Conservation (phyloP, 2,888 invertebrate species). For the Phaonia tiefii region DNA sequence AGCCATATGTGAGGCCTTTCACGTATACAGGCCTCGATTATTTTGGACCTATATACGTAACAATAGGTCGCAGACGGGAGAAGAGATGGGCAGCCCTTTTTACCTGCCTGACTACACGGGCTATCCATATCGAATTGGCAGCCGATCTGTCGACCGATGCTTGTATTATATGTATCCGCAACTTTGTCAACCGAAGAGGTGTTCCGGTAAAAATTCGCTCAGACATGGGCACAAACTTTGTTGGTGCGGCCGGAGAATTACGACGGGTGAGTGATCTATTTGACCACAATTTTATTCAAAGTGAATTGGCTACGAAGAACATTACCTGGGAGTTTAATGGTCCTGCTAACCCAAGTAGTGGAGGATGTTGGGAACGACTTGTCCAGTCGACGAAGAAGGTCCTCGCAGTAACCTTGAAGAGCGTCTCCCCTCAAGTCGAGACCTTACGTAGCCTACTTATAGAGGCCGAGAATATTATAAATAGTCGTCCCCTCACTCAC, state of each 20-base stretch:
- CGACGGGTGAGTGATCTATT: neutral
- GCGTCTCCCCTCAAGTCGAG: slow-evolving; percentile 54
- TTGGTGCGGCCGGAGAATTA: neutral
- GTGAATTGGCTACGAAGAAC: neutral
- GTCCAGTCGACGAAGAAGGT: slow-evolving; percentile 48
- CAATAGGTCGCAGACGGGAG: slow-evolving; percentile 57
- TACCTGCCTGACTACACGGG: slow-evolving; percentile 66
- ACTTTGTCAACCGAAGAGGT: slow-evolving; percentile 52
- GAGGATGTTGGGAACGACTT: slow-evolving; percentile 56
- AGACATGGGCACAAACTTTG: slow-evolving; percentile 23
- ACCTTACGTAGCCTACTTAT: slow-evolving; percentile 47
- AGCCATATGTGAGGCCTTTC: slow-evolving; percentile 60
- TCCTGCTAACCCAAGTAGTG: slow-evolving; percentile 61
- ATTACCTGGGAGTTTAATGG: slow-evolving; percentile 64
- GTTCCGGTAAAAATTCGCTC: slow-evolving; percentile 1
- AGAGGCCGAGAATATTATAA: slow-evolving; percentile 61
- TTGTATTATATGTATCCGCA: slow-evolving; percentile 56
- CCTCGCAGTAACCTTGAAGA: slow-evolving; percentile 35
- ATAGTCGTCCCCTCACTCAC: slow-evolving; percentile 50
- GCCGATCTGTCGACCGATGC: slow-evolving; percentile 60
- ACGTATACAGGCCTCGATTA: slow-evolving; percentile 66
- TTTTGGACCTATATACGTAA: slow-evolving; percentile 64
- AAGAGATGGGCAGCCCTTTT: slow-evolving; percentile 68
- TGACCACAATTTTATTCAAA: too few relatives aligned
- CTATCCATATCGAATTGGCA: slow-evolving; percentile 65